These are phyloP conservation scores for Drosophila setosimentum DNA, from an alignment of 2,888 invertebrate genomes.

Conservation along the genomic window DNA sequence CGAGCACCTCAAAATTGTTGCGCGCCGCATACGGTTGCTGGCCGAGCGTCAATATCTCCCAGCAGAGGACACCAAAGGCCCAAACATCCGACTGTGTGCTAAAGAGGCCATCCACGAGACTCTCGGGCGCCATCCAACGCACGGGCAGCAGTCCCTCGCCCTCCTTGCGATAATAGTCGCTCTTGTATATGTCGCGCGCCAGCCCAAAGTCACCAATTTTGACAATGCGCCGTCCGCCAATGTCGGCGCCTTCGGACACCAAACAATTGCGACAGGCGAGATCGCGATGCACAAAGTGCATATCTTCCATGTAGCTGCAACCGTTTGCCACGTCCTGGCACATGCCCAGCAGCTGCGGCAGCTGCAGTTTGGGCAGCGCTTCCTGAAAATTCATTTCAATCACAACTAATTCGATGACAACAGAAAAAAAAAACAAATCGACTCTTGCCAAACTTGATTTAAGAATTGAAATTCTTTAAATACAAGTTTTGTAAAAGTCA, in stretches of 20 bases:
- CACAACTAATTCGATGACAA: not conserved
- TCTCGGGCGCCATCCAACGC: conserved; percentile 99
- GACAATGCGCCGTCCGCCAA: conserved; percentile 85
- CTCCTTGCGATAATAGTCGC: conserved; percentile 98
- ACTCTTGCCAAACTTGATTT: not conserved
- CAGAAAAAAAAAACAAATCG: no score
- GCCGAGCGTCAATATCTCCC: conserved; percentile 98
- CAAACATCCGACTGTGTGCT: conserved; percentile 99
- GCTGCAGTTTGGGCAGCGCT: conserved; percentile 88
- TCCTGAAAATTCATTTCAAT: conserved; percentile 84
- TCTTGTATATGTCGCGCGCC: conserved; percentile 98
- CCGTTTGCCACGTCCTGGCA: conserved; percentile 98
- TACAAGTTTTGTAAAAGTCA: not conserved
- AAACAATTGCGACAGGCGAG: conserved; percentile 98
- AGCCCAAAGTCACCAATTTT: conserved; percentile 98
- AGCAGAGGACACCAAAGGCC: conserved; percentile 96
- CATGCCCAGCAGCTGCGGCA: conserved; percentile 95
- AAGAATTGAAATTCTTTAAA: not conserved
- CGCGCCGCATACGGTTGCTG: conserved; percentile 98
- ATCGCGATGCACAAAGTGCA: conserved; percentile 99
- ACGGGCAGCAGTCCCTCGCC: conserved; percentile 96
- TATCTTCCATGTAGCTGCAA: conserved; percentile 97
- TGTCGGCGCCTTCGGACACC: conserved; percentile 88
- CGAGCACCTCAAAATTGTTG: conserved; percentile 95
- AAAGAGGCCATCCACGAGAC: conserved; percentile 97